Evolutionary conservation across 2,113 vertebrate species (phyloP).

Genomic region (Malaclemys terrapin): DNA sequence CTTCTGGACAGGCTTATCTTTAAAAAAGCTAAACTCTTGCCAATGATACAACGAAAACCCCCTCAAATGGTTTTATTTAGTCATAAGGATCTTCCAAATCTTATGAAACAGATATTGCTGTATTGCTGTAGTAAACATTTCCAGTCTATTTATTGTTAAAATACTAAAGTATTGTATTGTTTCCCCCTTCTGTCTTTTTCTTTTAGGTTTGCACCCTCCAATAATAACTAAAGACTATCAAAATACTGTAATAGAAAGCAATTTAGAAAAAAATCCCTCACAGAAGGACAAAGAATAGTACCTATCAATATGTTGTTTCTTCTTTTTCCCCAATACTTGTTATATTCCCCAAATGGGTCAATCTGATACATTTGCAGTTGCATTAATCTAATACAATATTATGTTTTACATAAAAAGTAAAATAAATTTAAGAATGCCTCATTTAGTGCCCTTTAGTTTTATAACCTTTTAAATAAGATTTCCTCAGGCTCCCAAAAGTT

Average conservation of each 20-base stretch:
- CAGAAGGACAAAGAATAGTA: too few species aligned
- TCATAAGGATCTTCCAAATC: background rate
- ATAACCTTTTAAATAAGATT: accelerated
- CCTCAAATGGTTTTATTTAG: background rate
- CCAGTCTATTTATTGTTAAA: background rate
- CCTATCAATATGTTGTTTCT: too few species aligned
- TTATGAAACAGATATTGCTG: background rate
- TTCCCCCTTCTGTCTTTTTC: background rate
- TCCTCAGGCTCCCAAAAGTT: background rate
- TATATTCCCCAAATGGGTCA: too few species aligned
- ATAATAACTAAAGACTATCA: too few species aligned
- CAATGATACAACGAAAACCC: background rate
- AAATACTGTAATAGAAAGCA: too few species aligned
- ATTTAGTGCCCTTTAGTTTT: background rate
- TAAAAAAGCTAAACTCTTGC: background rate
- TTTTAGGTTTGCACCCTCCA: too few species aligned
- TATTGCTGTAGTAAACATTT: background rate
- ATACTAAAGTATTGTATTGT: background rate
- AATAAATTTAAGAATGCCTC: background rate
- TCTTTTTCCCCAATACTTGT: too few species aligned
- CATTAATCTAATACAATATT: too few species aligned
- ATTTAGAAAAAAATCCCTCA: too few species aligned
- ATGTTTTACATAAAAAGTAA: too few species aligned
- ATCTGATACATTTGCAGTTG: too few species aligned
- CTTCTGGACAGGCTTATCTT: background rate